phyloP scores from a whole-genome alignment of 2,888 invertebrate species.

The Harmothoe impar region DNA sequence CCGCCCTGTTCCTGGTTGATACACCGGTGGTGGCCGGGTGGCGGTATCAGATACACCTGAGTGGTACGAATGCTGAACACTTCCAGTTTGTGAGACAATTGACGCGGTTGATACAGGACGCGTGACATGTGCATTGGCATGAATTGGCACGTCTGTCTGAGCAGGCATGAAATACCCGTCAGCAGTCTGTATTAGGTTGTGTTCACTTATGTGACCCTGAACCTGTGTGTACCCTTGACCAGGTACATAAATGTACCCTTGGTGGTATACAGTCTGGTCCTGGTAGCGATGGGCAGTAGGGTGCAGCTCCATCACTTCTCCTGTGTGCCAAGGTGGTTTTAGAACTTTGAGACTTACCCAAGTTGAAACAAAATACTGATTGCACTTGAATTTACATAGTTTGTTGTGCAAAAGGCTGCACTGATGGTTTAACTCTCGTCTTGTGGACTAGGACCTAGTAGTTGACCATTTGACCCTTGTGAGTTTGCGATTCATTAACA shows the following conservation, averaged over 20 bases:
- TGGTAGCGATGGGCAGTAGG: constrained; percentile 36
- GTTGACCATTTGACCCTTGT: too few relatives aligned
- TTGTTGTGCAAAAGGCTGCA: too few relatives aligned
- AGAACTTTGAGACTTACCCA: too few relatives aligned
- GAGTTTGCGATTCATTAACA: too few relatives aligned
- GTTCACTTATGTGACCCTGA: constrained; percentile 2
- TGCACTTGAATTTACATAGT: too few relatives aligned
- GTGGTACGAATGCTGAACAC: too few relatives aligned
- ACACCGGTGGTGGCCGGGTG: background rate
- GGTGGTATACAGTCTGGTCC: background rate
- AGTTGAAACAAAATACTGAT: too few relatives aligned
- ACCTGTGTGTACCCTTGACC: constrained; percentile 32
- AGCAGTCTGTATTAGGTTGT: constrained; percentile 2
- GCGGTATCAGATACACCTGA: background rate
- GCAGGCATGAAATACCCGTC: background rate
- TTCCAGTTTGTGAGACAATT: background rate
- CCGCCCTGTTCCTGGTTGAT: background rate
- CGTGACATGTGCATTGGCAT: background rate
- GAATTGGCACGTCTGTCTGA: background rate
- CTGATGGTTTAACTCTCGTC: too few relatives aligned
- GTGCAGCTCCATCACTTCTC: constrained; percentile 30
- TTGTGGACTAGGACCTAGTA: too few relatives aligned
- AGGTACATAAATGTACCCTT: constrained; percentile 16
- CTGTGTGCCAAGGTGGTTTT: constrained; percentile 2
- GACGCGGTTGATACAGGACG: background rate